A percentile compares a stretch with the other conserved stretches of the same genome.
Conservation (phyloP, 2,888 invertebrate genomes). For the Lagria hirta region DNA sequence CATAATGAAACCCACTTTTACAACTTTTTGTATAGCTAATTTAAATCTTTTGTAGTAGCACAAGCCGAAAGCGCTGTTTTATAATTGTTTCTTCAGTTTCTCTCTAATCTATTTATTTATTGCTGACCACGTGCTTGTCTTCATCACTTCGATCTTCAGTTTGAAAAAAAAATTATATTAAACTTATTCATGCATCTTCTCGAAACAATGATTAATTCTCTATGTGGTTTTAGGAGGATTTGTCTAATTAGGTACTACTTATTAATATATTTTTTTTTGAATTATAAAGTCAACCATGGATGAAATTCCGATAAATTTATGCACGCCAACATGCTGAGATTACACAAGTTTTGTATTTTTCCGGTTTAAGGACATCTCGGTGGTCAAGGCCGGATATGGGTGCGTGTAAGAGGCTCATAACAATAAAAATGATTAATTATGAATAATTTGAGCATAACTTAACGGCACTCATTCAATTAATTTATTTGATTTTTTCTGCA, state of each 20-base stretch:
- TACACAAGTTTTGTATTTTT: conserved; percentile 9
- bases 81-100: conserved; percentile 4
- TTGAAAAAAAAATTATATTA: too few species aligned
- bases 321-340: conserved; percentile 1
- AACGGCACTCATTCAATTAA: conserved; percentile 3
- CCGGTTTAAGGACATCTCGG: conserved; percentile 5
- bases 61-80: conserved; percentile 3
- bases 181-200: conserved; percentile 5
- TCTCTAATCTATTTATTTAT: conserved; percentile 3
- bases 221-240: conserved; percentile 9
- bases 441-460: conserved; percentile 11
- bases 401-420: conserved; percentile 8
- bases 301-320: conserved; percentile 16
- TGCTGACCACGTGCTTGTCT: conserved; percentile 9
- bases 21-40: background rate
- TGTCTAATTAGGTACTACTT: conserved; percentile 7
- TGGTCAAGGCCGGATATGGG: conserved; percentile 7
- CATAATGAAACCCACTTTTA: conserved; percentile 1
- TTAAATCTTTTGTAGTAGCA: background rate
- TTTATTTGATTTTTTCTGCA: conserved; percentile 6
- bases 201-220: conserved; percentile 11
- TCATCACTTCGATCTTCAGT: too few species aligned
- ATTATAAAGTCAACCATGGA: too few species aligned
- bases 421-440: conserved; percentile 14
- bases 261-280: conserved; percentile 14